Conservation (phyloP, 2,888 invertebrate species). For the Liposcelis brunnea region DNA sequence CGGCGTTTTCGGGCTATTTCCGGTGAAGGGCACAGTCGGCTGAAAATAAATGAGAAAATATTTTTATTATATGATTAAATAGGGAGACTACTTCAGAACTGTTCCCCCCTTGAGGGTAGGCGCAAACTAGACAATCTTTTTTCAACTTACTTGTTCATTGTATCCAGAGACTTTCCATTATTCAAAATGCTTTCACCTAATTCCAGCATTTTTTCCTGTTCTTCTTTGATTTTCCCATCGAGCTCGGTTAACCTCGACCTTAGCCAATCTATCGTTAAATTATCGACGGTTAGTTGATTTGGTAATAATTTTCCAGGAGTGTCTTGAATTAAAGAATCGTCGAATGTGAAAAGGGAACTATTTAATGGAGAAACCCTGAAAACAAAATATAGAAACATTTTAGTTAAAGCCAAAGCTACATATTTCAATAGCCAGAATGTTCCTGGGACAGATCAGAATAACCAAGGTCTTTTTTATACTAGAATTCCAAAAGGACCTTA, state of each 20-base stretch:
- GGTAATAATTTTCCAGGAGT: slow-evolving; percentile 71
- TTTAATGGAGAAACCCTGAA: slow-evolving; percentile 62
- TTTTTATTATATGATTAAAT: background rate
- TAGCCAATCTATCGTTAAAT: slow-evolving; percentile 79
- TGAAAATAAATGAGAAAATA: slow-evolving; percentile 6
- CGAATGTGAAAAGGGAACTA: slow-evolving; percentile 66
- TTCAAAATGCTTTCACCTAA: slow-evolving; percentile 4
- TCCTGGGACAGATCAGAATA: too few relatives aligned
- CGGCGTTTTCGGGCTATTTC: slow-evolving; percentile 35
- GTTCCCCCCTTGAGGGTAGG: too few relatives aligned
- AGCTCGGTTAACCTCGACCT: slow-evolving; percentile 61
- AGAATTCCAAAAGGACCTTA: too few relatives aligned
- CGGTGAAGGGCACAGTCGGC: slow-evolving; percentile 31
- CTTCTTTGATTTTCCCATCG: slow-evolving; percentile 60
- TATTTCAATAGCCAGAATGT: too few relatives aligned
- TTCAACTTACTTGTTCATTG: too few relatives aligned
- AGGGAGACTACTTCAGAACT: too few relatives aligned
- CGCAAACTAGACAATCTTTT: too few relatives aligned
- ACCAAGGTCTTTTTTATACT: too few relatives aligned
- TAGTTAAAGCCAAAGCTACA: too few relatives aligned
- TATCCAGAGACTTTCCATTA: too few relatives aligned
- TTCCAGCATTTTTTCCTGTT: slow-evolving; percentile 44
- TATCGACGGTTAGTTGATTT: slow-evolving; percentile 81
- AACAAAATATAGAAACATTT: too few relatives aligned
- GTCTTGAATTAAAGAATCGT: slow-evolving; percentile 73